Conservation (phyloP, 2,797 vertebrate genomes). For the Brachyrhaphis roseni region DNA sequence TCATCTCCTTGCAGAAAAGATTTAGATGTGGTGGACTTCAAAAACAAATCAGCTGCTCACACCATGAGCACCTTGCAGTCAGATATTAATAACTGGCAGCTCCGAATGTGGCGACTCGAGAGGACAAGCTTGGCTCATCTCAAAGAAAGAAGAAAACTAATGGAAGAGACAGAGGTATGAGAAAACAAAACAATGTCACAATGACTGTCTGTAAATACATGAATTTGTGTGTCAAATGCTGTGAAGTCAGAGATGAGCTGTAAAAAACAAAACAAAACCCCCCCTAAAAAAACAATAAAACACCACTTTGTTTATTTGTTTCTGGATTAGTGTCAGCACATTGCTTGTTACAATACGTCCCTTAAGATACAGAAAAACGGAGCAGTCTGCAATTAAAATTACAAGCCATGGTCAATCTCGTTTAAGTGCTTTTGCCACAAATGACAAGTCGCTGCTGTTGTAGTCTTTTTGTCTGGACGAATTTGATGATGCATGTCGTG, state of each 20-base stretch:
- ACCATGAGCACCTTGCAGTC: conserved; percentile 76
- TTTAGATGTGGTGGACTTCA: conserved; percentile 68
- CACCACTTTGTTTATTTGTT: conserved; percentile 75
- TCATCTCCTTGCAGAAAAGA: conserved; percentile 61
- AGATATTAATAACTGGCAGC: conserved; percentile 73
- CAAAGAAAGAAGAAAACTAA: conserved; percentile 67
- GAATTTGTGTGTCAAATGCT: conserved; percentile 55
- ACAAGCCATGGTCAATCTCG: conserved; percentile 81
- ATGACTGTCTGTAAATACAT: conserved; percentile 54
- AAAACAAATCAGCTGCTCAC: conserved; percentile 71
- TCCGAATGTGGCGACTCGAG: conserved; percentile 69
- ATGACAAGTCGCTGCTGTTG: conserved; percentile 78
- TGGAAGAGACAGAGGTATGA: conserved; percentile 77
- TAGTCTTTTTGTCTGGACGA: conserved; percentile 74
- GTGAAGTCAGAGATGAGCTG: conserved; percentile 58
- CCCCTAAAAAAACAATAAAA: conserved; percentile 3
- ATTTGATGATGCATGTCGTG: conserved; percentile 74
- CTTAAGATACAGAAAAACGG: conserved; percentile 76
- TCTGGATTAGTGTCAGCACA: conserved; percentile 81
- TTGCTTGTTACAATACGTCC: conserved; percentile 75
- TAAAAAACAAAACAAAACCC: conserved; percentile 30
- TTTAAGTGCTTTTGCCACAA: conserved; percentile 79
- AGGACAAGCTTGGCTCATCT: conserved; percentile 66
- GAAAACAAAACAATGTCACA: conserved; percentile 42
- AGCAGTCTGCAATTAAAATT: conserved; percentile 81